These are phyloP conservation scores for Agrochola lychnidis DNA, from an alignment of 2,888 invertebrate genomes.

Conservation along the genomic window DNA sequence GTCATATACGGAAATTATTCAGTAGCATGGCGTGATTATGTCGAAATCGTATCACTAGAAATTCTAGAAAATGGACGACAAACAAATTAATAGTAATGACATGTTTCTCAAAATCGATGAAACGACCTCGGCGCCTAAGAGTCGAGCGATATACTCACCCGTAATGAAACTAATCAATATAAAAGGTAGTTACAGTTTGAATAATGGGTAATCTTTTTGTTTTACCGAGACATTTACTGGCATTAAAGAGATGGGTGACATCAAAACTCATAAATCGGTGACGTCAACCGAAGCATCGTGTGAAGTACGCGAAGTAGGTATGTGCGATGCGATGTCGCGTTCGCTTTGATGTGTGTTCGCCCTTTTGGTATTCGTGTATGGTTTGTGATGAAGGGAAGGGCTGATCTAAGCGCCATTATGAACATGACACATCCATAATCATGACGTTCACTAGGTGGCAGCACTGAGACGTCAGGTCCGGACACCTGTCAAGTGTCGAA, in stretches of 20 bases:
- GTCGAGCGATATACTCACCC: neutral
- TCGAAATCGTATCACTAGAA: neutral
- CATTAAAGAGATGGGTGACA: neutral
- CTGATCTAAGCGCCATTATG: neutral
- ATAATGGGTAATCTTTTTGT: constrained; percentile 3
- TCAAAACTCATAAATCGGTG: constrained; percentile 9
- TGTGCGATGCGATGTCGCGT: neutral
- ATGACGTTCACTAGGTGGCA: too few species aligned
- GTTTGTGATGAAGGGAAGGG: neutral
- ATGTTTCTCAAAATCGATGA: constrained; percentile 22
- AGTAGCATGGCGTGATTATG: neutral
- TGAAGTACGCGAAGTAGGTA: neutral
- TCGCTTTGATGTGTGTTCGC: constrained; percentile 5
- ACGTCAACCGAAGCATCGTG: neutral
- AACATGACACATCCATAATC: neutral
- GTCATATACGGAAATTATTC: neutral
- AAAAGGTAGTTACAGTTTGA: neutral
- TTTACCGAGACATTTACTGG: constrained; percentile 2
- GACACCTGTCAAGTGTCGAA: too few species aligned
- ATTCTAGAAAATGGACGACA: constrained; percentile 11
- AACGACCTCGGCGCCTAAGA: constrained; percentile 9
- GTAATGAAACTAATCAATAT: constrained; percentile 22
- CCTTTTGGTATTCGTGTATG: neutral
- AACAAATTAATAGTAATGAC: constrained; percentile 5
- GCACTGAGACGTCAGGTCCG: too few species aligned